phyloP scores from a whole-genome alignment of 2,113 vertebrate species.

The Nicator chloris region DNA sequence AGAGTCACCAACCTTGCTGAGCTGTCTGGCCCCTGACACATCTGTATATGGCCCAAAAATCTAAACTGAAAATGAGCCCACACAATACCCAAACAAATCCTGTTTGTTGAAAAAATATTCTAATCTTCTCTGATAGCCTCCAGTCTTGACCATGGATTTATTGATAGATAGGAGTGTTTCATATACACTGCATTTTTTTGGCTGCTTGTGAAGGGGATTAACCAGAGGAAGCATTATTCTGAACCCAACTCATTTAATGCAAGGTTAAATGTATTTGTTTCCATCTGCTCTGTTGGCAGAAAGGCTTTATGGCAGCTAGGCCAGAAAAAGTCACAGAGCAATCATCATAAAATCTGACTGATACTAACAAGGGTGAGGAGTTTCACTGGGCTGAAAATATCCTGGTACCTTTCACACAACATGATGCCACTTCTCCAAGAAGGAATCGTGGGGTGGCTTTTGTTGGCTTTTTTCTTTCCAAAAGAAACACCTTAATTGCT shows the following conservation, averaged over 20 bases:
- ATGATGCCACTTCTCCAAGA: neutral
- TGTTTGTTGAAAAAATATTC: neutral
- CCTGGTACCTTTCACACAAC: neutral
- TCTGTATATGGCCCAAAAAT: neutral
- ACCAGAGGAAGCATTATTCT: neutral
- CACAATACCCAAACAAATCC: neutral
- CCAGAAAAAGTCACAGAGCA: neutral
- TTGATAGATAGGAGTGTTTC: neutral
- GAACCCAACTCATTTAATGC: neutral
- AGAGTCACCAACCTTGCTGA: neutral
- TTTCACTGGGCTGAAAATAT: neutral
- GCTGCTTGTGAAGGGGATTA: neutral
- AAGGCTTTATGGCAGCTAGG: neutral
- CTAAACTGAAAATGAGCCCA: neutral
- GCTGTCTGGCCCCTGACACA: neutral
- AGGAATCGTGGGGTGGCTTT: accelerated
- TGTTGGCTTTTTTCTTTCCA: accelerated
- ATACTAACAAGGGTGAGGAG: neutral
- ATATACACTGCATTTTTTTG: neutral
- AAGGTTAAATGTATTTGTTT: neutral
- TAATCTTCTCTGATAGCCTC: neutral
- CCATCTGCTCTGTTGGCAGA: neutral
- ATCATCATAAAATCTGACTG: neutral
- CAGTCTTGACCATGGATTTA: neutral
- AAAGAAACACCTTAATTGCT: neutral